Conservation (phyloP, 1,140 invertebrate genomes). For the Anastatus disparis region DNA sequence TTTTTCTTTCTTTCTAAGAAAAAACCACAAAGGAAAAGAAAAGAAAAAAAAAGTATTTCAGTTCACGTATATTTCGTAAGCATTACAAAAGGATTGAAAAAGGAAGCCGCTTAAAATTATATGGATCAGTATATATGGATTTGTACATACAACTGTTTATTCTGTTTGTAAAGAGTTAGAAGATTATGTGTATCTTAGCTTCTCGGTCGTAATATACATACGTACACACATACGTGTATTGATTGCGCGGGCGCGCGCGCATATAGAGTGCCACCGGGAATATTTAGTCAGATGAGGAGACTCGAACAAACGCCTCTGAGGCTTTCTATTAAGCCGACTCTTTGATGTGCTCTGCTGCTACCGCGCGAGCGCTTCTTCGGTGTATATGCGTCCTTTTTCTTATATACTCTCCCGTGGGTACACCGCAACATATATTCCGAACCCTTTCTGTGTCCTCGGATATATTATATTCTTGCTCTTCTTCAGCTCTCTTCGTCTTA, state of each 20-base stretch:
- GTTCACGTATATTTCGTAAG: slow-evolving; percentile 44
- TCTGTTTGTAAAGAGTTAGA: too few relatives aligned
- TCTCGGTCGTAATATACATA: too few relatives aligned
- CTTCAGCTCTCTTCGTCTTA: too few relatives aligned
- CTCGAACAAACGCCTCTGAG: slow-evolving; percentile 68
- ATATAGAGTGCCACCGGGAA: slow-evolving; percentile 48
- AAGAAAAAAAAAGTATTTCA: slow-evolving; percentile 7
- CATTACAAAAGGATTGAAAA: slow-evolving; percentile 45
- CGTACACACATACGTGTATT: background rate
- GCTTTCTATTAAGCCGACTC: slow-evolving; percentile 68
- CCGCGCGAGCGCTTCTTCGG: slow-evolving; percentile 58
- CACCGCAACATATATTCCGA: too few relatives aligned
- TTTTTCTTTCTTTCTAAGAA: too few relatives aligned
- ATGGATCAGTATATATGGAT: background rate
- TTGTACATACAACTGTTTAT: too few relatives aligned
- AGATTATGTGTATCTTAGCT: too few relatives aligned
- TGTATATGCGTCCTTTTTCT: background rate
- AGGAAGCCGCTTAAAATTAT: slow-evolving; percentile 34
- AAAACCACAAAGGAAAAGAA: background rate
- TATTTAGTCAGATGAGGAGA: slow-evolving; percentile 68
- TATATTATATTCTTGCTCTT: too few relatives aligned
- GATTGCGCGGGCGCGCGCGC: background rate
- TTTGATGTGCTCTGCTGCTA: slow-evolving; percentile 66
- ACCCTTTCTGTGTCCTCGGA: too few relatives aligned
- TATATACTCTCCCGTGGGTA: too few relatives aligned